Evolutionary conservation across 1,140 invertebrate genomes (phyloP).

Genomic region (Lasioglossum baleicum): DNA sequence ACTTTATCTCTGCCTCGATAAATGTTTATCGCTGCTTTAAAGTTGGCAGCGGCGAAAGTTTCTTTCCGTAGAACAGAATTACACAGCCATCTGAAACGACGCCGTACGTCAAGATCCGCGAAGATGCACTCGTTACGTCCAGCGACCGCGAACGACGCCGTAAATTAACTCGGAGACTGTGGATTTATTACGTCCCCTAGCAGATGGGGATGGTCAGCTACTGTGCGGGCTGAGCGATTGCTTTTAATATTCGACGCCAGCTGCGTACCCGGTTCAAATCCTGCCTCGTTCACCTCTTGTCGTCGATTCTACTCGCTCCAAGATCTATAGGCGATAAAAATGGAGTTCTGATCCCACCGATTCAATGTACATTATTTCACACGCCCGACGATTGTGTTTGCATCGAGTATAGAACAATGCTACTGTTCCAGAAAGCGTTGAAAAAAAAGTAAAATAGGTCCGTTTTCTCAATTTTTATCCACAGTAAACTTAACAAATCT

Average conservation of each 20-base stretch:
- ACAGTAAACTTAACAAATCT: too few relatives aligned
- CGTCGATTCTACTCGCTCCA: slow-evolving; percentile 22
- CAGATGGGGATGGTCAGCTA: slow-evolving; percentile 69
- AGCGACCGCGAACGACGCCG: slow-evolving; percentile 19
- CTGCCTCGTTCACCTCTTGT: slow-evolving; percentile 17
- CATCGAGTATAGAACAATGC: slow-evolving; percentile 6
- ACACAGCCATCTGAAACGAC: neutral
- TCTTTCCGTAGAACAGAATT: slow-evolving; percentile 4
- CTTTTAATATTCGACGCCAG: slow-evolving; percentile 75
- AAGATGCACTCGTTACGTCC: slow-evolving; percentile 36
- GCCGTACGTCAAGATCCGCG: slow-evolving; percentile 6
- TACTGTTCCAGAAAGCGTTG: too few relatives aligned
- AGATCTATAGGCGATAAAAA: slow-evolving; percentile 69
- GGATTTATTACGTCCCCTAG: slow-evolving; percentile 56
- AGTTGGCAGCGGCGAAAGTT: neutral
- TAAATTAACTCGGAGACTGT: slow-evolving; percentile 34
- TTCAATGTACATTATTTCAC: slow-evolving; percentile 61
- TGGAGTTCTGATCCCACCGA: slow-evolving; percentile 55
- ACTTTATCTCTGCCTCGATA: too few relatives aligned
- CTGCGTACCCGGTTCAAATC: slow-evolving; percentile 53
- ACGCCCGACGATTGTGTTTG: slow-evolving; percentile 14
- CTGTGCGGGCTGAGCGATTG: slow-evolving; percentile 73
- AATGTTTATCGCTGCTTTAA: too few relatives aligned
- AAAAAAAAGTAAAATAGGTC: too few relatives aligned
- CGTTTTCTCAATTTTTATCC: too few relatives aligned